Base-by-base conservation (phyloP, 2,797 vertebrate species). In the Chloroceryle amazona region DNA sequence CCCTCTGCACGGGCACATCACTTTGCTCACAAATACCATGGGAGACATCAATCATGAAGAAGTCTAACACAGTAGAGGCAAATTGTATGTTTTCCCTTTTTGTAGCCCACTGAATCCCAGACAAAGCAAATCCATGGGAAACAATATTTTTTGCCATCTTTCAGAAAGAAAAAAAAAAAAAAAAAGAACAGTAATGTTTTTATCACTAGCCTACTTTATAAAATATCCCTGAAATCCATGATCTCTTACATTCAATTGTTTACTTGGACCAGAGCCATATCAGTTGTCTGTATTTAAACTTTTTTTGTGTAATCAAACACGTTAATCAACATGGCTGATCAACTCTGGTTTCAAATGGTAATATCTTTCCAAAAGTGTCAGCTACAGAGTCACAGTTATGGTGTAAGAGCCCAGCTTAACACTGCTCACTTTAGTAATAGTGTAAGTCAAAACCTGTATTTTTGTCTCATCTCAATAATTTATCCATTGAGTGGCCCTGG, bases 301-400 rank as follows among this genome's bases (percentile, higher is more conserved):
- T 71, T 79, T 70, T 47, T n/a, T 10, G 41, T 68, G 41, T 81
- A 80, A 68, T 79, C 28, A 39, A 79, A n/a, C n/a, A 65, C 2
- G 19, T 63, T 63, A 52, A 57, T 91, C 29, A 84, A 46, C 23
- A 41, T 23, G 33, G 85, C 35, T 66, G 41, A 46, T 57, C 21
- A 82, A 7, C 47, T 65, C 76, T 23, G 18, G 28, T 66, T 91
- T 63, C 54, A 86, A 65, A 29, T 6, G 7, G 35, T 31, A 47
- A 52, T 31, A 10, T 79, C 61, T 79, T 91, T 85, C 54, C 20
- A 25, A 86, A 93, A 86, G 51, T 16, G n/a, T 33, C 74, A 79
- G 19, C 16, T 89, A 2, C 14, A 26, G 51, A 54, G 39, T 55
- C 28, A 17, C 2, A 81, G 61, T 11, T 31, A n/a, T 0, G 0